Base-by-base conservation (phyloP, 2,888 invertebrate species). In the Gnatocerus cornutus region DNA sequence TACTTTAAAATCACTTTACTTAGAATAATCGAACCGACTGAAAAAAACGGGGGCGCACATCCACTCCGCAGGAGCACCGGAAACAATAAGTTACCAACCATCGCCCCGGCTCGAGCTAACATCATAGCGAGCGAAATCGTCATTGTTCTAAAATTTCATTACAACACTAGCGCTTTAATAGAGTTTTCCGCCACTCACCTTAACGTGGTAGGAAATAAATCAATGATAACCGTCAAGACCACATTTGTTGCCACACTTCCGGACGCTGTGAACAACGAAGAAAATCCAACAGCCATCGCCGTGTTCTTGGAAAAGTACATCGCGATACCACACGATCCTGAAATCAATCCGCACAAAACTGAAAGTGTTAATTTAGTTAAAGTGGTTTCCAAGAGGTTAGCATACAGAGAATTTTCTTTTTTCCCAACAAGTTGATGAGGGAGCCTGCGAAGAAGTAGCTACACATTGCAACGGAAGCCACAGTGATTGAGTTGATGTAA, bases 31-130 rank as follows among this genome's bases (percentile, higher is more conserved):
- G 68, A 66, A 14, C 76, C 89, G 53, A 93, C 88, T 80, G 90
- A 88, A 62, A 91, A 81, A 79, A 93, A 93, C 1, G 93, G 92
- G 13, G 91, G 90, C 21, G 90, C 82, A 76, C 93, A 93, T 39
- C 92, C 92, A 30, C 88, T 86, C 73, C 87, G 84, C 39, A 93
- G 86, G 43, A 93, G 86, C n/a, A 90, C 85, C 0, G 93, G 93
- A 79, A 93, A 93, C 0, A 90, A 78, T 45, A 93, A 83, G 73
- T 92, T 92, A 6, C 93, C 93, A 0, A 88, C 82, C 52, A 92
- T 87, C 5, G 92, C 91, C 3, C 93, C 93, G n/a, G 89, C 76
- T 30, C 93, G 86, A 1, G 92, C 93, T 46, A 86, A 86, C 91
- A 92, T 91, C 86, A 93, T 87, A 29, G 90, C 88, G 3, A 89